These are phyloP conservation scores for Botia almorhae DNA, from an alignment of 2,797 vertebrate genomes.

Conservation along the genomic window DNA sequence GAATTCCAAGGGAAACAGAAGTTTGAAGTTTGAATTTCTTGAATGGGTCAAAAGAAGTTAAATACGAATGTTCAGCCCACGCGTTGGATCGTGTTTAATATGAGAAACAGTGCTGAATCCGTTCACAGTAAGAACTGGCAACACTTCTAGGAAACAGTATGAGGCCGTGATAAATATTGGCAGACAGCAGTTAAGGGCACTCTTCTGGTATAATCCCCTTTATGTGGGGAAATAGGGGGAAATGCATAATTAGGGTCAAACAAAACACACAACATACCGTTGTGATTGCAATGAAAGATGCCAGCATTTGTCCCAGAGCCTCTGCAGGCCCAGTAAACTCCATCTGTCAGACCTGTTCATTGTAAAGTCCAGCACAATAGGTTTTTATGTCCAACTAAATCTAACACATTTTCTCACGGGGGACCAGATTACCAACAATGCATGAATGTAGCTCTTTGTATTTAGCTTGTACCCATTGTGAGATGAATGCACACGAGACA, in stretches of 20 bases:
- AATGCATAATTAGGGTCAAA: slow-evolving; percentile 41
- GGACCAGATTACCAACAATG: slow-evolving; percentile 36
- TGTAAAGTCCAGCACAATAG: slow-evolving; percentile 52
- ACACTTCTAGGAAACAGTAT: slow-evolving; percentile 15
- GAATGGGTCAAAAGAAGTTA: slow-evolving; percentile 8
- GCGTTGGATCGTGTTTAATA: slow-evolving; percentile 39
- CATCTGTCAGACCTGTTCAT: slow-evolving; percentile 42
- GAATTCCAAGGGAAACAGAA: slow-evolving; percentile 8
- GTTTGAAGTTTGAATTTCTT: background rate
- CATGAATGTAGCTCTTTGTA: slow-evolving; percentile 14
- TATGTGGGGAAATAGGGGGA: slow-evolving; percentile 19
- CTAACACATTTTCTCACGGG: slow-evolving; percentile 56
- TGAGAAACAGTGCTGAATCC: slow-evolving; percentile 43
- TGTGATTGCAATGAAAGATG: slow-evolving; percentile 39
- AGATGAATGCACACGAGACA: slow-evolving; percentile 12
- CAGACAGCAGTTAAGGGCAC: slow-evolving; percentile 34
- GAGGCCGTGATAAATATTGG: slow-evolving; percentile 35
- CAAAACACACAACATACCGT: slow-evolving; percentile 28
- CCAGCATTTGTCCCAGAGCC: slow-evolving; percentile 38
- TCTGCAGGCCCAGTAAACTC: slow-evolving; percentile 31
- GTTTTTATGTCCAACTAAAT: slow-evolving; percentile 50
- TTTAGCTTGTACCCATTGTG: slow-evolving; percentile 39
- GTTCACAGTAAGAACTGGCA: slow-evolving; percentile 41
- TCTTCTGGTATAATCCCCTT: slow-evolving; percentile 19
- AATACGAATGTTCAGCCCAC: slow-evolving; percentile 26